Base-by-base conservation (phyloP, 2,797 vertebrate genomes). In the Cuniculus paca region DNA sequence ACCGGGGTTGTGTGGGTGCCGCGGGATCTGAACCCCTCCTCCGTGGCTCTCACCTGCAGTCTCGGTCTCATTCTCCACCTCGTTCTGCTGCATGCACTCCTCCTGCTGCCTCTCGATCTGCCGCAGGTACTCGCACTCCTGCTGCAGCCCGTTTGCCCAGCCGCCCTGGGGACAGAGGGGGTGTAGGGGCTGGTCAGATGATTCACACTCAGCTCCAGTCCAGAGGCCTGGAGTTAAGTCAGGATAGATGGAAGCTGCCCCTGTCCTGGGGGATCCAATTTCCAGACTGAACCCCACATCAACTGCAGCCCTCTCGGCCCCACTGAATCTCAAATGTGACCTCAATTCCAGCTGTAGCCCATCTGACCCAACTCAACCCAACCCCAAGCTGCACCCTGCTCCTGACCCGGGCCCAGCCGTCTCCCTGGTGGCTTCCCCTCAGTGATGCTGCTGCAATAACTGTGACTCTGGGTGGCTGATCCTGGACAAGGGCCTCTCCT, bases 21-120 rank as follows among this genome's bases (percentile, higher is more conserved):
- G 4, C 0, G 11, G 86, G 58, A 31, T 13, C 0, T 16, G 9
- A 9, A 10, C 26, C 39, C 48, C 0, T 26, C 0, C 63, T 28
- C 0, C 0, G 9, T 68, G 2, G 2, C 16, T n/a, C 98, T 95
- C 98, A 98, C 98, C 98, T 98, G 95, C 52, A 6, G 98, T 98
- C 28, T 97, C 97, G 5, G 98, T 98, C 31, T 97, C 97, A 10
- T 98, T 98, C 72, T 98, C 98, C 90, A 42, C 80, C 81, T 77
- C 60, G 0, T 91, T 28, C 22, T 98, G 93, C 83, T 96, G 96
- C 94, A 98, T 61, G 90, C 98, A 99, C 78, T 97, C 97, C 58
- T 91, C 93, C 28, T 88, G 98, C 20, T 98, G 97, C 5, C 45
- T 52, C 92, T 98, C 93, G 0, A 98, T 98, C 97, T 94, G 94